Percentiles rank a stretch among this genome's conserved stretches.
Conservation (phyloP, 2,888 invertebrate genomes). For the Drosophila ustulata region DNA sequence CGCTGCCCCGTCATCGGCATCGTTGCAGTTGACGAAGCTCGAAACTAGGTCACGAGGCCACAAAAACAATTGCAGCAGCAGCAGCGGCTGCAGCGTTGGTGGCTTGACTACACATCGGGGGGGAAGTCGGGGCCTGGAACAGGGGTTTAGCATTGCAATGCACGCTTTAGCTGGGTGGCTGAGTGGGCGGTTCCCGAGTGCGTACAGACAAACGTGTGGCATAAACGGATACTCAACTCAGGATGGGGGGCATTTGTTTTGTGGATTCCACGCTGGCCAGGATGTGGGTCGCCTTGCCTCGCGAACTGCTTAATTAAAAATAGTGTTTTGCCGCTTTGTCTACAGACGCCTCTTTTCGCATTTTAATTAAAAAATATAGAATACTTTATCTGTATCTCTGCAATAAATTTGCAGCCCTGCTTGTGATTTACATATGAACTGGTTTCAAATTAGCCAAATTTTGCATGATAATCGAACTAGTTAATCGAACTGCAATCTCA, state of each 20-base stretch:
- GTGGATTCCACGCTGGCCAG: constrained; percentile 18
- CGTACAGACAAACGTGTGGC: constrained; percentile 28
- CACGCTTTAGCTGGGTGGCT: constrained; percentile 33
- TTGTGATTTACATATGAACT: background rate
- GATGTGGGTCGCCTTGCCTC: constrained; percentile 30
- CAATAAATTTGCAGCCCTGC: background rate
- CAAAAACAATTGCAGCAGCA: constrained; percentile 73
- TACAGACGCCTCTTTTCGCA: too few relatives aligned
- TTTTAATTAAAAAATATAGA: constrained; percentile 26
- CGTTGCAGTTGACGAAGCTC: constrained; percentile 78
- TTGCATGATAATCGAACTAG: background rate
- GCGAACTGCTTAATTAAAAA: constrained; percentile 43
- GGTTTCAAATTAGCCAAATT: background rate
- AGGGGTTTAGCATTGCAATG: constrained; percentile 52
- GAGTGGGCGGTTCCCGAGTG: constrained; percentile 8
- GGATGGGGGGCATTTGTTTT: constrained; percentile 6
- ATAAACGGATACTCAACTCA: background rate
- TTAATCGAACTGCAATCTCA: background rate
- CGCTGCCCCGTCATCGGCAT: constrained; percentile 44
- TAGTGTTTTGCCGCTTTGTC: constrained; percentile 26
- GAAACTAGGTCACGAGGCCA: constrained; percentile 82
- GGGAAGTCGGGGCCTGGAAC: background rate
- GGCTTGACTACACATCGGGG: constrained; percentile 16
- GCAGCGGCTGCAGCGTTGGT: constrained; percentile 2
- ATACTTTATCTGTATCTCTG: background rate